Base-by-base conservation (phyloP, 1,140 invertebrate species). In the Drosophila pallidifrons region DNA sequence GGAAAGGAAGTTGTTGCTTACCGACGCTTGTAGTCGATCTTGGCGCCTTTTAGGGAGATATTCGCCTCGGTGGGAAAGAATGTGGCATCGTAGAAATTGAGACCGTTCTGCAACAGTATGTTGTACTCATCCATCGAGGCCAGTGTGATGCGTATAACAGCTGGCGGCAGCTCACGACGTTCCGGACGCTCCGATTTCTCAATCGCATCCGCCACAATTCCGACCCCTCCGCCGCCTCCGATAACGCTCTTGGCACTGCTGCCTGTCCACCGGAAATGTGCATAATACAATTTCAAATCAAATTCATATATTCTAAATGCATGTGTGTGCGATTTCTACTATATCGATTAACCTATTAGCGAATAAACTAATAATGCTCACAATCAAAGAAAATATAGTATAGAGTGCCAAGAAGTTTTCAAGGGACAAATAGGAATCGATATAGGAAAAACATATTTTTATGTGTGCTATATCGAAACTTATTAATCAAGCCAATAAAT, bases 11-110 rank as follows among this genome's bases (percentile, higher is more conserved):
- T 20, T 0, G 15, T 30, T 7, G 49, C 38, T 91, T 93, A 94
- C 93, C 94, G 92, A 92, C 94, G 93, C 92, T 94, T 92, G 92
- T 94, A 82, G 79, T 92, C 77, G 92, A 93, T 79, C 92, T 93
- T 92, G 67, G 87, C 92, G 13, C 90, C 90, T 67, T 94, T 94
- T 20, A 94, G 93, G 15, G 94, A 94, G 78, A 95, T 94, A 52
- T 95, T 94, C 55, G 96, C 94, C 83, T 97, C 96, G 5, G 96
- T 96, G 30, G 96, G 96, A 93, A 97, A 97, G 93, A 95, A 97
- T 2, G 96, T 97, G 47, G 96, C 96, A 28, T 96, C 96, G 85
- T 96, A 97, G 94, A 97, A 97, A 93, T 97, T 96, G 49, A 97
- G 93, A 10, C 96, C 96, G 81, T 96, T 96, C 92, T 96, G 96